Percentiles rank a stretch among this genome's conserved stretches.
Conservation (phyloP, 2,797 vertebrate genomes). For the Enteromius fasciolatus region DNA sequence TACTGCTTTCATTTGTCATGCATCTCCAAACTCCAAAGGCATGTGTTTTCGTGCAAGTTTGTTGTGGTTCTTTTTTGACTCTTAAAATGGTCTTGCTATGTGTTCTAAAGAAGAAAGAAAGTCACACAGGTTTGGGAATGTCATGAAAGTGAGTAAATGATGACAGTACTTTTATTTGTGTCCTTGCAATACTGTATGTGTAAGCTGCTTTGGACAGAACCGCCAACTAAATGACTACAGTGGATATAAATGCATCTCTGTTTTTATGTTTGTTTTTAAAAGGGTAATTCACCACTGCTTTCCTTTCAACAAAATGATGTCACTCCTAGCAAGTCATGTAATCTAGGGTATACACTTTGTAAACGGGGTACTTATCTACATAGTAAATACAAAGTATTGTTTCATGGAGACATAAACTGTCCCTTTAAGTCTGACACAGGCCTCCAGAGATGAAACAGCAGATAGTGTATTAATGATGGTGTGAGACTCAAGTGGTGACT, state of each 20-base stretch:
- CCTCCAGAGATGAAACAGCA: constrained; percentile 5
- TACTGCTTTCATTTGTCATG: not conserved
- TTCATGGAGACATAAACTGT: not conserved
- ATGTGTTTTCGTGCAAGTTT: not conserved
- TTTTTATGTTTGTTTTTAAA: too few species aligned
- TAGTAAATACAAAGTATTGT: not conserved
- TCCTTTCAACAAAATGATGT: too few species aligned
- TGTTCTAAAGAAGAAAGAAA: not conserved
- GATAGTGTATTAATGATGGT: not conserved
- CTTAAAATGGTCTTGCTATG: not conserved
- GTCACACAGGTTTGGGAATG: not conserved
- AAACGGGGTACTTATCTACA: not conserved
- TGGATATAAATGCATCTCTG: too few species aligned
- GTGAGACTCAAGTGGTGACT: not conserved
- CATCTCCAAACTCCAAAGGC: not conserved
- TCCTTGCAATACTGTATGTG: not conserved
- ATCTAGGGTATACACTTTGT: not conserved
- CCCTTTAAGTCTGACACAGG: not conserved
- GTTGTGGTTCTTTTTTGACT: not conserved
- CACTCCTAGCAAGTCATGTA: not conserved
- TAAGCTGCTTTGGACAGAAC: not conserved
- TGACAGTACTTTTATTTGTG: not conserved
- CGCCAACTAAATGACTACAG: too few species aligned
- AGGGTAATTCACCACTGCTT: too few species aligned
- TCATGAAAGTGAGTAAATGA: not conserved